Evolutionary conservation across 2,113 vertebrate species (phyloP), one percentile per base, ranked within the genome.

Genomic region (Egretta garzetta): DNA sequence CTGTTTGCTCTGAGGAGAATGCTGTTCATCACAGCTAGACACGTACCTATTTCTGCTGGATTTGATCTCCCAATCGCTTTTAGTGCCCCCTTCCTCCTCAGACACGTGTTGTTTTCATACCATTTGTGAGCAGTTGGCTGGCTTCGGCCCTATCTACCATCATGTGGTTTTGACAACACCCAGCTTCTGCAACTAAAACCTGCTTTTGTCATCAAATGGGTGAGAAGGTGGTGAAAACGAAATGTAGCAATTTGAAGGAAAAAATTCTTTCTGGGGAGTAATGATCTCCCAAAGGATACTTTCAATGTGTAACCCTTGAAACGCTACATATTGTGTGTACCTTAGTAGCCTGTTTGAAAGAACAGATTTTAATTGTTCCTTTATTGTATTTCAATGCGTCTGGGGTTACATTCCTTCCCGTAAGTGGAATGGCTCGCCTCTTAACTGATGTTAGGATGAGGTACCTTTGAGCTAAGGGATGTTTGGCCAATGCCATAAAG

Each of bases 1-100:
- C 83, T 93, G 95, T 96, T 93, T 97, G 94, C 95, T 96, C 91
- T 96, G 95, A 96, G 93, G 93, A 96, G 86, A 95, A 91, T 72
- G 56, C 77, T 97, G 68, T 94, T 93, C 10, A 22, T 96, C 68
- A n/a, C 80, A 76, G 71, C 27, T 60, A 58, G 68, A 45, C n/a
- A 50, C 33, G 6, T 47, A 37, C 9, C 1, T 58, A 20, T 56
- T 90, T 85, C 56, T 59, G 8, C 41, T 76, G 80, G 45, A 45
- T 83, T 76, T 77, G 45, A 85, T 76, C 68, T 93, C 76, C 55
- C 47, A 23, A 0, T 91, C 52, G 24, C 52, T 47, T 93, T 43
- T 41, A 62, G 32, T 92, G 68, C 11, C 16, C 72, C 20, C 10
- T 84, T 86, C 12, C 45, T 59, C n/a, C 66, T 60, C 77, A 47